Base-by-base conservation (phyloP, 1,140 invertebrate genomes). In the Drosophila albomicans region DNA sequence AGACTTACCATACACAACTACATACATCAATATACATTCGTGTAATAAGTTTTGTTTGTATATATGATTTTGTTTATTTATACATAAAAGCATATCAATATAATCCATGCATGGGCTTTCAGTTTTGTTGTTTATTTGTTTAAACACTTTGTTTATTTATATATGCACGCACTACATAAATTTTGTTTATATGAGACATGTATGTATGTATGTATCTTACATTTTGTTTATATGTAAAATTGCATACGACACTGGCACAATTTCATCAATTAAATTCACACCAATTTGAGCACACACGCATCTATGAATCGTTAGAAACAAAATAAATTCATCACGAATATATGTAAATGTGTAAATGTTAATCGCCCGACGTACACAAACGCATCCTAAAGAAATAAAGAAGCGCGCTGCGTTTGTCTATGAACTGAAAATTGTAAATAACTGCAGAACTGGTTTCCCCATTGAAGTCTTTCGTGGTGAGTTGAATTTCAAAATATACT, bases 391-490 rank as follows among this genome's bases (percentile, higher is more conserved):
- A 16, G 20, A 61, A 74, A 43, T 61, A 64, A 59, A 64, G 38
- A 68, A 52, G 57, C 79, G 73, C 54, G 75, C n/a, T 58, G 52
- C 38, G 65, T 61, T 79, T 65, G 61, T 52, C 54, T 35, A 57
- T 71, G 65, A 79, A 67, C 75, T 32, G 64, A 64, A 81, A 82
- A 67, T 82, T 82, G 66, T 75, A 82, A 82, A 82, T 81, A 82
- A 82, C 79, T 82, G 71, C 77, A 78, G 64, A 82, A 82, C 79
- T 81, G 65, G 80, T 81, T 82, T 63, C 62, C 46, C 46, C 51
- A 82, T 82, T 82, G 80, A 82, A 82, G 80, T 81, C 79, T 82
- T 82, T 82, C 61, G 79, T 81, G 80, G 72, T 76, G 72, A 70
- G 65, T 75, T 75, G 58, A 43, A 43, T 43, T 43, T 13, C 41